Evolutionary conservation across 1,140 invertebrate genomes (phyloP), one percentile per base, ranked within the genome.

Genomic region (Drosophila eugracilis): DNA sequence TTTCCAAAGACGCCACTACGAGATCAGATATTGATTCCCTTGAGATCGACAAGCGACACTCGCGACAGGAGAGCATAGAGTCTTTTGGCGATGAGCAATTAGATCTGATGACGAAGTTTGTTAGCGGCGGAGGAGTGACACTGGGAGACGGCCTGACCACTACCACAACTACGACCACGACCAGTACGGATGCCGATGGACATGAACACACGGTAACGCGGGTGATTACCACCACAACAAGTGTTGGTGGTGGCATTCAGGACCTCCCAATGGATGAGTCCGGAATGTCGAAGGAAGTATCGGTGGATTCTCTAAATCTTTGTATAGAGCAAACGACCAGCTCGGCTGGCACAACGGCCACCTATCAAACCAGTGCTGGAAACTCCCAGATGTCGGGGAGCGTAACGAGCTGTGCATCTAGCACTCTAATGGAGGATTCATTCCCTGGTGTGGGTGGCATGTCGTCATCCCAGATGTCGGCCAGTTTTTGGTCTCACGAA

Each of bases 341-440:
- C 77, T 96, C 96, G 1, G 95, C 95, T 12, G 95, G 95, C 0
- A 96, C 96, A 0, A 94, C 96, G 80, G 96, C 96, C 14, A 96
- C 95, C n/a, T 96, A 96, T 81, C 96, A 96, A 76, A 85, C 89
- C 9, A 96, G 95, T 79, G 96, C 96, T 91, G 95, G 95, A 0
- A 96, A 96, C 79, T 96, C 96, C 0, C 93, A 95, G 15, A 96
- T 96, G 94, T 96, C 96, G 4, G 95, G 95, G 14, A 96, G 95
- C 91, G 94, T 96, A 36, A 96, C 95, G 24, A 96, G 95, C 55
- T 91, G 90, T 69, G 91, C 89, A 14, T 92, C 91, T 21, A 92
- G 89, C 50, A 92, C 91, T 14, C 48, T 92, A 4, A 91, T 92
- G 86, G 91, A 92, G 54, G 89, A 91, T 55, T 91, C 90, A 7